A percentile compares a stretch with the other conserved stretches of the same genome.
phyloP scores from a whole-genome alignment of 2,113 vertebrate species.

The Sapajus apella region DNA sequence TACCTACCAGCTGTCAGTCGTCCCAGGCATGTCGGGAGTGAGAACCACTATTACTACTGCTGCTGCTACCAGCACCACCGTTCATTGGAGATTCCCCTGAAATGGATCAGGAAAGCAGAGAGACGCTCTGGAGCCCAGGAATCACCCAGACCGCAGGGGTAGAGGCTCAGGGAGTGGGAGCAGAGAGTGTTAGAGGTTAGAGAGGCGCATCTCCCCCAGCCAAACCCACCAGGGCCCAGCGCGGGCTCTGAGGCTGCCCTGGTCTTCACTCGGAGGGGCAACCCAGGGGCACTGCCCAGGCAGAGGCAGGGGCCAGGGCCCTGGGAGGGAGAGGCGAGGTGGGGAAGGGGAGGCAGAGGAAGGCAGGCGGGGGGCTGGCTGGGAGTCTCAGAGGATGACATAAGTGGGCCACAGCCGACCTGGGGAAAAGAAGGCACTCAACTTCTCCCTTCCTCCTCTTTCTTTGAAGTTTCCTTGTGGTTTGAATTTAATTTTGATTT shows the following conservation, averaged over 20 bases:
- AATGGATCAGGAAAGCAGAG: neutral
- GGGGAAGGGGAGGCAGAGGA: slow-evolving; percentile 17
- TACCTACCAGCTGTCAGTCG: slow-evolving; percentile 58
- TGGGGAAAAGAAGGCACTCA: slow-evolving; percentile 64
- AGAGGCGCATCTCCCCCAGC: neutral
- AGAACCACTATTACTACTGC: neutral
- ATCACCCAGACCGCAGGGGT: neutral
- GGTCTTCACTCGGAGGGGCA: neutral
- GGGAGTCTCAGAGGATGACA: neutral
- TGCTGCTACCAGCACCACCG: too few species aligned
- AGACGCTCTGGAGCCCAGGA: neutral
- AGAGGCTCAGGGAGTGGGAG: neutral
- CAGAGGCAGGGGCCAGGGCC: neutral
- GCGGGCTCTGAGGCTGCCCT: neutral
- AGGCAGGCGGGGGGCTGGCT: neutral
- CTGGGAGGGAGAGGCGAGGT: neutral
- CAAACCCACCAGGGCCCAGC: neutral
- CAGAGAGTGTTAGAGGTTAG: neutral
- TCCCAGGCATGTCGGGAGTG: neutral
- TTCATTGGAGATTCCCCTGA: neutral
- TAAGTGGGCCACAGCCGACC: slow-evolving; percentile 42
- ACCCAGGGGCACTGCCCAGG: neutral
- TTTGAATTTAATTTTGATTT: slow-evolving; percentile 91
- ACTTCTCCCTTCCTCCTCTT: slow-evolving; percentile 73
- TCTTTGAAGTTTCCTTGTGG: slow-evolving; percentile 88